Evolutionary conservation across 2,797 vertebrate species (phyloP), one percentile per base, ranked within the genome.

Genomic region (Galago senegalensis): DNA sequence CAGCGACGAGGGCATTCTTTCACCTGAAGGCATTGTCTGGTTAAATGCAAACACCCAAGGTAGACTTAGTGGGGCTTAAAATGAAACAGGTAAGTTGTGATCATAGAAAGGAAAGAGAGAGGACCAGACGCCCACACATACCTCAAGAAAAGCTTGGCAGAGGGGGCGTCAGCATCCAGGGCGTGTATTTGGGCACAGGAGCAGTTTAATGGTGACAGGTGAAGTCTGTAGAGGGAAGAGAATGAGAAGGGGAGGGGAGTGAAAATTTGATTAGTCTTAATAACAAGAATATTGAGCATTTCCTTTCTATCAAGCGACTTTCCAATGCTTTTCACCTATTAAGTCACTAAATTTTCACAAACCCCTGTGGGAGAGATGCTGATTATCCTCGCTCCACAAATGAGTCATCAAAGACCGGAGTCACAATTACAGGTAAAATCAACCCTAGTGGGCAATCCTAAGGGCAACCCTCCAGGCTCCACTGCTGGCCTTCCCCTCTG

Each of bases 181-280:
- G 11, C 46, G 1, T 3, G 8, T 7, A 2, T 46, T 17, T 0
- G 0, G 27, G 10, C 58, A 37, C 1, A 4, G 31, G 21, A 13
- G 37, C 17, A 53, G 37, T 17, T 23, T 69, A 20, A 2, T 31
- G 4, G 2, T 25, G 8, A 53, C 23, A 80, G 37, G 13, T 81
- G 49, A 73, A 61, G 7, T n/a, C 17, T 27, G 20, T 46, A 56
- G 16, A 88, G n/a, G 14, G 29, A 46, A 10, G 3, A 43, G 40
- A 29, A 53, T 25, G 34, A 49, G 11, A 29, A 56, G n/a, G 5
- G 10, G 13, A 31, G 73, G 1, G 5, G 17, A 56, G 27, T 49
- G 3, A 58, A 43, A 91, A 82, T 34, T n/a, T 2, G 40, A 77
- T 73, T 69, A 37, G 34, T 79, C 40, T 60, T 69, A 21, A 16